These are phyloP conservation scores for Platanista minor DNA, from an alignment of 2,113 vertebrate species.

Conservation along the genomic window DNA sequence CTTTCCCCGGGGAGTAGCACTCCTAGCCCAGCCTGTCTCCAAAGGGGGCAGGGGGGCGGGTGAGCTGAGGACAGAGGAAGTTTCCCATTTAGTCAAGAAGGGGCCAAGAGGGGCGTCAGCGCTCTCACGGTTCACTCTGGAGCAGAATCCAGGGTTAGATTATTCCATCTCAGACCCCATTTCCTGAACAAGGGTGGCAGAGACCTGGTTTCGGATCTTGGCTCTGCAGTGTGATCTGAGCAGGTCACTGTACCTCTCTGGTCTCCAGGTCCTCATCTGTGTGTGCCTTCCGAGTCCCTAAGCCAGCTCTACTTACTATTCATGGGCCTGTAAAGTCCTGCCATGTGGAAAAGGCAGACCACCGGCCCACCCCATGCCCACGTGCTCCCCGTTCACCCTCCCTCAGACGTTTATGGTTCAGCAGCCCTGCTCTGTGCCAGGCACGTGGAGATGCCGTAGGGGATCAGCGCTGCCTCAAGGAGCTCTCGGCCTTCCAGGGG, in stretches of 20 bases:
- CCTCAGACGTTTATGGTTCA: background rate
- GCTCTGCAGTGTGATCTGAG: background rate
- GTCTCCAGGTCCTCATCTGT: background rate
- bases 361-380: background rate
- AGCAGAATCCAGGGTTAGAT: background rate
- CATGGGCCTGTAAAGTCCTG: background rate
- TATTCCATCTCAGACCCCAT: background rate
- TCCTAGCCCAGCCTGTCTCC: background rate
- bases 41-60: background rate
- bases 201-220: background rate
- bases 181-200: background rate
- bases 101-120: accelerated
- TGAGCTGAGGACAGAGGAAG: background rate
- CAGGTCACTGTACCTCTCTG: background rate
- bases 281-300: background rate
- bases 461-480: background rate
- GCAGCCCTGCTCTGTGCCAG: background rate
- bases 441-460: accelerated
- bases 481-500: background rate
- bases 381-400: background rate
- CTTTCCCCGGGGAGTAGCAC: background rate
- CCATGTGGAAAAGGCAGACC: background rate
- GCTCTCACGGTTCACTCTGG: background rate
- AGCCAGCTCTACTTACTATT: too few relatives aligned
- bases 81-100: accelerated